Evolutionary conservation across 2,888 invertebrate species (phyloP).

Genomic region (Salpingus planirostris): DNA sequence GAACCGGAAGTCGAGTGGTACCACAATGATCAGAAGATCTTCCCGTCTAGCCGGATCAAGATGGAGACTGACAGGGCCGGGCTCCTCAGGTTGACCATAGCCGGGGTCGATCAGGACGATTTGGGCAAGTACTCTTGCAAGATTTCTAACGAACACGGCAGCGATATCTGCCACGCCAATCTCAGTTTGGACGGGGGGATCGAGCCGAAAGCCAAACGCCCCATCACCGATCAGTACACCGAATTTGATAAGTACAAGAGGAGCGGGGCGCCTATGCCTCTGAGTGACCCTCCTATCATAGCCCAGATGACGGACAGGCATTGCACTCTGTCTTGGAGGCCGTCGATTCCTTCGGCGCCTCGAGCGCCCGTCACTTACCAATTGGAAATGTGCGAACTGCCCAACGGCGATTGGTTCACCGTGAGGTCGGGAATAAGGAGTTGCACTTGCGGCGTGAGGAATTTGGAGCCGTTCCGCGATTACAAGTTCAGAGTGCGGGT

Average conservation of each 20-base stretch:
- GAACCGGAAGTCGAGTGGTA: conserved; percentile 85
- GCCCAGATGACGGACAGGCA: conserved; percentile 85
- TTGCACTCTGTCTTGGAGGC: conserved; percentile 87
- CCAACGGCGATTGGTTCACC: conserved; percentile 89
- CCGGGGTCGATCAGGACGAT: conserved; percentile 69
- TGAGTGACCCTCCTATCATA: conserved; percentile 86
- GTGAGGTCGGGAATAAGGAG: conserved; percentile 77
- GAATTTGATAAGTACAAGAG: conserved; percentile 77
- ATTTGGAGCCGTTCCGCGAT: conserved; percentile 85
- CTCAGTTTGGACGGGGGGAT: conserved; percentile 60
- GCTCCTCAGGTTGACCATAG: conserved; percentile 70
- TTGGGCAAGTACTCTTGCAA: conserved; percentile 77
- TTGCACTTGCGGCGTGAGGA: conserved; percentile 81
- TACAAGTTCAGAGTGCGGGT: conserved; percentile 94
- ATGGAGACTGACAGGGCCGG: conserved; percentile 79
- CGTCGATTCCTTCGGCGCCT: conserved; percentile 81
- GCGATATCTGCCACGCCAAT: conserved; percentile 69
- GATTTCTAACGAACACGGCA: conserved; percentile 77
- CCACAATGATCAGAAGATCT: conserved; percentile 68
- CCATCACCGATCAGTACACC: conserved; percentile 69
- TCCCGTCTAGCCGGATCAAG: conserved; percentile 72
- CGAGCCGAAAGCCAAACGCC: conserved; percentile 57
- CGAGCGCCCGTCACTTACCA: conserved; percentile 88
- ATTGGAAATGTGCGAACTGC: conserved; percentile 88
- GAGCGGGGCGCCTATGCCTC: conserved; percentile 76